Evolutionary conservation across 2,113 vertebrate species (phyloP).

Genomic region (Capreolus pygargus): DNA sequence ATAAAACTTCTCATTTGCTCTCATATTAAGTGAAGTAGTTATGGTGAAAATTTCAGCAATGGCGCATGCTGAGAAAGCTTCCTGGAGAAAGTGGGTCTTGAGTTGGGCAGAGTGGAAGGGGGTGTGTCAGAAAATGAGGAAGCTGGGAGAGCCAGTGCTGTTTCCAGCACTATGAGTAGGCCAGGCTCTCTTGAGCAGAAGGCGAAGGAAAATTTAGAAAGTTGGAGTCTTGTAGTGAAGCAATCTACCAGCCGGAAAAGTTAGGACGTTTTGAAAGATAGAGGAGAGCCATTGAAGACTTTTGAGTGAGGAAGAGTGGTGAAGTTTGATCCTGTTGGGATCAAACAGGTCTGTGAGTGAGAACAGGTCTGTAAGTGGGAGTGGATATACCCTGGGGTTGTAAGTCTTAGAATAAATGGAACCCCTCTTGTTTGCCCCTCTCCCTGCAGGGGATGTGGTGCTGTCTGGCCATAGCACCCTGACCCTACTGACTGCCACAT

Average conservation of each 20-base stretch:
- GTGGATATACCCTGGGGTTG: background rate
- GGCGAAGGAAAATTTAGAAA: conserved; percentile 2
- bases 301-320: background rate
- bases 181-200: background rate
- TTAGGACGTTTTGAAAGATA: background rate
- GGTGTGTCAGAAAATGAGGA: background rate
- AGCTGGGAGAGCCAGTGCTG: background rate
- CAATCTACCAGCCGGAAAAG: background rate
- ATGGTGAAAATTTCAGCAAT: background rate
- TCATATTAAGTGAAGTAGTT: background rate
- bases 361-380: background rate
- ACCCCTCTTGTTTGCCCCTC: background rate
- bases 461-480: conserved; percentile 92
- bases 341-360: background rate
- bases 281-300: background rate
- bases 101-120: background rate
- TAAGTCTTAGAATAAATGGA: background rate
- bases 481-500: conserved; percentile 85
- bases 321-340: background rate
- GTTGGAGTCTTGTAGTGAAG: background rate
- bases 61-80: background rate
- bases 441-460: conserved; percentile 87
- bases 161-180: background rate
- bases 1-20: background rate
- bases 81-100: background rate